A percentile compares a stretch with the other conserved stretches of the same genome.
Evolutionary conservation across 2,797 vertebrate genomes (phyloP).

Genomic region (Aplochiton taeniatus): DNA sequence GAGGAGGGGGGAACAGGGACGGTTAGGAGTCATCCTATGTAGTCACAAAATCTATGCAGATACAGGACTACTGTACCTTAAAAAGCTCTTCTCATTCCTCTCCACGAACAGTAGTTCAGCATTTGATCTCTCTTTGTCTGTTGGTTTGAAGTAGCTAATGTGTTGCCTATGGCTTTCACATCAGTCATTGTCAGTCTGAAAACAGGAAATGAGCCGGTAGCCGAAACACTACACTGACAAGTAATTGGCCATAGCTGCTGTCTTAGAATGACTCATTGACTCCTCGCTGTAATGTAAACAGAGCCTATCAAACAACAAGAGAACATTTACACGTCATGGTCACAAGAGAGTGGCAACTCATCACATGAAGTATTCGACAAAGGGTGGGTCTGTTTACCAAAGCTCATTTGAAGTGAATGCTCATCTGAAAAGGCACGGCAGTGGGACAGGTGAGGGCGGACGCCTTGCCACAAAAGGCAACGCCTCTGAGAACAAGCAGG

Average conservation of each 20-base stretch:
- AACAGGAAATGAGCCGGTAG: no score
- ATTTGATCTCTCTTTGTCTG: no score
- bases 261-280: not conserved
- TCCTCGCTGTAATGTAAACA: not conserved
- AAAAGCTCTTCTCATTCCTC: no score
- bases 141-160: no score
- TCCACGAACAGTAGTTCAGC: no score
- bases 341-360: not conserved
- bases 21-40: no score
- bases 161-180: no score
- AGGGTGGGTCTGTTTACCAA: conserved; percentile 8
- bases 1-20: no score
- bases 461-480: not conserved
- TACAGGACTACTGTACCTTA: no score
- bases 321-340: not conserved
- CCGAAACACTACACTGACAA: no score
- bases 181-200: no score
- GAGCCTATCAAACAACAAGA: not conserved
- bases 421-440: conserved; percentile 15
- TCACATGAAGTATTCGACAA: not conserved
- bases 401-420: not conserved
- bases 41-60: no score
- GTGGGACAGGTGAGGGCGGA: conserved; percentile 17
- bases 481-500: conserved; percentile 7
- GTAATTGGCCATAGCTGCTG: not conserved